A percentile compares a stretch with the other conserved stretches of the same genome.
phyloP scores from a whole-genome alignment of 2,113 vertebrate species.

The Aspiorhynchus laticeps region DNA sequence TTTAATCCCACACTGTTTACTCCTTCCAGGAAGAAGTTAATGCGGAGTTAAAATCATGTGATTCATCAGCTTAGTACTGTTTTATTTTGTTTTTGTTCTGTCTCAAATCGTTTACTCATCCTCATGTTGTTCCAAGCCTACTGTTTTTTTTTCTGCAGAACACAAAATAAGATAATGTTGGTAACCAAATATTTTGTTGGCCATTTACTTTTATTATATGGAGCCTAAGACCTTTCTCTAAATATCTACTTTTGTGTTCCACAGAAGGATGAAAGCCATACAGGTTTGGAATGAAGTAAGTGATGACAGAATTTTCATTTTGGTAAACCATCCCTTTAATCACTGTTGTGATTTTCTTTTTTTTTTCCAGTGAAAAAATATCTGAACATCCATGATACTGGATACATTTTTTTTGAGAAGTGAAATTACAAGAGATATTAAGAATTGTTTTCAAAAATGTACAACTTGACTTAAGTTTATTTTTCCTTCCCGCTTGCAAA shows the following conservation, averaged over 20 bases:
- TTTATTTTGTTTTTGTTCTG: slow-evolving; percentile 56
- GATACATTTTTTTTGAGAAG: no score
- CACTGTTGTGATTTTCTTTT: no score
- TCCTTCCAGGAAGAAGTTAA: slow-evolving; percentile 62
- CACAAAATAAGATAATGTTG: not conserved
- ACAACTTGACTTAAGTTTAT: not conserved
- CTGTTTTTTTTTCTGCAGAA: not conserved
- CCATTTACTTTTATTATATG: not conserved
- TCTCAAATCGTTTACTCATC: slow-evolving; percentile 26
- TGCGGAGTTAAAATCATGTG: slow-evolving; percentile 70
- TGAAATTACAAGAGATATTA: not conserved
- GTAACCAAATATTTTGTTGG: not conserved
- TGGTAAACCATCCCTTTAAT: no score
- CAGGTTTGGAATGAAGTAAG: no score
- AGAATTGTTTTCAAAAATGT: not conserved
- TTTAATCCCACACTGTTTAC: slow-evolving; percentile 65
- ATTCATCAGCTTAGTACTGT: slow-evolving; percentile 58
- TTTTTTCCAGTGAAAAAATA: no score
- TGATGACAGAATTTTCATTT: no score
- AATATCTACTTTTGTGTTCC: not conserved
- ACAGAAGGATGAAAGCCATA: not conserved
- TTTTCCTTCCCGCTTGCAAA: no score
- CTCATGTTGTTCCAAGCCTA: not conserved
- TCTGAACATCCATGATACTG: no score
- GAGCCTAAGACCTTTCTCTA: not conserved